Conservation (phyloP, 1,140 invertebrate genomes). For the Penaeus chinensis region DNA sequence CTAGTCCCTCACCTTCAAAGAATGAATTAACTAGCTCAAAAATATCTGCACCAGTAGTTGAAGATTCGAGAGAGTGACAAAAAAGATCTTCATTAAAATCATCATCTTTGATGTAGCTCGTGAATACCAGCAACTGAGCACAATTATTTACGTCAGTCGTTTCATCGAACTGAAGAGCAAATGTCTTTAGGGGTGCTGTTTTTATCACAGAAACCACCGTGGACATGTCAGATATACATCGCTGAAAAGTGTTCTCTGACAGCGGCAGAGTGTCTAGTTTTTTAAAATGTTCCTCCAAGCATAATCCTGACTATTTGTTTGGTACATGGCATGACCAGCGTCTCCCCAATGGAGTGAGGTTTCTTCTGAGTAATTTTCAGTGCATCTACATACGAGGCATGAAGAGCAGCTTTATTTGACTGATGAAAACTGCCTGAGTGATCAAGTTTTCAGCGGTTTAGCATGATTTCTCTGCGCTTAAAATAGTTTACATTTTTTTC, state of each 20-base stretch:
- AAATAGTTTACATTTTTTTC: not conserved
- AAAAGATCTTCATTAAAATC: conserved; percentile 35
- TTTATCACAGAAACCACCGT: conserved; percentile 23
- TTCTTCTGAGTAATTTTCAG: conserved; percentile 21
- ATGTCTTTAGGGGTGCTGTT: conserved; percentile 18
- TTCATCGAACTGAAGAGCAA: conserved; percentile 33
- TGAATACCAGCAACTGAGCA: conserved; percentile 30
- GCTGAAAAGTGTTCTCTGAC: conserved; percentile 21
- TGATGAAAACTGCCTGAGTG: not conserved
- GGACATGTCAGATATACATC: not conserved
- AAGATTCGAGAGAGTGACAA: not conserved
- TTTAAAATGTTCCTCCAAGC: not conserved
- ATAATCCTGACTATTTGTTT: conserved; percentile 18
- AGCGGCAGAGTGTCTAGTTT: not conserved
- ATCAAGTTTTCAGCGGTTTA: not conserved
- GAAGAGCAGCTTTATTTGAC: conserved; percentile 27
- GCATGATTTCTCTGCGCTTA: not conserved
- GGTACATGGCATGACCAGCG: not conserved
- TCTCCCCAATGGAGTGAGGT: not conserved
- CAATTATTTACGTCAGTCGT: not conserved
- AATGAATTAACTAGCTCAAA: conserved; percentile 24
- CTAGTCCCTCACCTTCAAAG: conserved; percentile 13
- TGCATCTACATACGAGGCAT: conserved; percentile 17
- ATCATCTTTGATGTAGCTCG: conserved; percentile 30
- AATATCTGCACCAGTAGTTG: conserved; percentile 29